Base-by-base conservation (phyloP, 2,888 invertebrate species). In the Luperina nickerlii region DNA sequence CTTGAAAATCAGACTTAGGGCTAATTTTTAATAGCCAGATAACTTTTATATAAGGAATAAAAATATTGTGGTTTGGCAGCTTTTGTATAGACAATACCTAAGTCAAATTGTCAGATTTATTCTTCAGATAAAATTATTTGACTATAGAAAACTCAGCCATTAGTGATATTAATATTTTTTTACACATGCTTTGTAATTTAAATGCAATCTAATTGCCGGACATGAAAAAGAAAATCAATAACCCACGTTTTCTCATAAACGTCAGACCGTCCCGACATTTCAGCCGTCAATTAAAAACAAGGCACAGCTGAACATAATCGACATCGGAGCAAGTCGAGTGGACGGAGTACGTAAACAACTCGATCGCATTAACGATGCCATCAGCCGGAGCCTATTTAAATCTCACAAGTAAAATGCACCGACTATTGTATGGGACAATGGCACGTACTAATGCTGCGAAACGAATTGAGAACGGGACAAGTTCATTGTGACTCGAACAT, bases 401-500 rank as follows among this genome's bases (percentile, higher is more conserved):
- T 92, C 93, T 93, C 87, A 83, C 89, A 91, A 92, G 92, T 90
- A 91, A 91, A 93, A 92, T 92, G 93, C 93, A 92, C 79, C 88
- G 86, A 86, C 90, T 87, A 94, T 93, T 94, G 94, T 93, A 86
- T 82, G 89, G 92, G 90, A 94, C 94, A 95, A 94, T 92, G 88
- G 93, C 92, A 91, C 90, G 92, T 93, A 92, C 93, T 96, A 96
- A 96, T 95, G 93, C 95, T 92, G 90, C 91, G 92, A 95, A 95
- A 96, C 94, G 94, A 95, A 95, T 96, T 92, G 95, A 94, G 94
- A 92, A 87, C 91, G 92, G 93, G 93, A 94, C 94, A 92, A 94
- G 95, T 96, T 96, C 95, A 94, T 94, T 95, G 95, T 94, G 93
- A 93, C 93, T 94, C 88, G 94, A 94, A 94, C 95, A 94, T 96